Conservation (phyloP, 1,140 invertebrate genomes). For the Macrosteles quadrilineatus region DNA sequence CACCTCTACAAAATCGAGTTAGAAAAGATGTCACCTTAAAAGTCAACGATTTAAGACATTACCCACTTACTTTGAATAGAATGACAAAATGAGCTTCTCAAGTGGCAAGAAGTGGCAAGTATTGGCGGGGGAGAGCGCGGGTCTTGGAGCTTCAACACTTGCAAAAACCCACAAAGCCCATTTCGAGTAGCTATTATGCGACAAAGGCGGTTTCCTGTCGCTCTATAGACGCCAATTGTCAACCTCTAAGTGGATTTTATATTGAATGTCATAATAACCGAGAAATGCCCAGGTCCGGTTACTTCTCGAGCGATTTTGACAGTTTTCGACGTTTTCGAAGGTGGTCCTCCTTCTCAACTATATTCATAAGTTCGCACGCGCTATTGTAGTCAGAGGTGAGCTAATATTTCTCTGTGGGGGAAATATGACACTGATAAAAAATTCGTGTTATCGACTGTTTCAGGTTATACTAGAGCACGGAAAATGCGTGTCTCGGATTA, state of each 20-base stretch:
- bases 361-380: not conserved
- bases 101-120: not conserved
- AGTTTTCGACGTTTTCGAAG: not conserved
- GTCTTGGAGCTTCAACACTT: not conserved
- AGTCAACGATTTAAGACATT: no score
- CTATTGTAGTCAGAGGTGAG: not conserved
- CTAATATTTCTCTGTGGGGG: not conserved
- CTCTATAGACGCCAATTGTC: not conserved
- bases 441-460: no score
- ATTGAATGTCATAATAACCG: conserved; percentile 14
- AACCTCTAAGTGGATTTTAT: conserved; percentile 11
- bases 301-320: conserved; percentile 1
- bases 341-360: not conserved
- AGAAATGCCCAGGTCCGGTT: conserved; percentile 9
- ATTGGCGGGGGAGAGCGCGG: not conserved
- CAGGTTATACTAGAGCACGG: no score
- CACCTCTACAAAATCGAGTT: no score
- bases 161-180: not conserved
- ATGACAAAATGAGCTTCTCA: conserved; percentile 7
- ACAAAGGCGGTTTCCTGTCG: conserved; percentile 1
- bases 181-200: conserved; percentile 2
- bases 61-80: not conserved
- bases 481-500: no score
- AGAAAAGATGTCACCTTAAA: no score
- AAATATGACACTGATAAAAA: no score